phyloP scores from a whole-genome alignment of 2,888 invertebrate species.

The Yponomeuta malinellus region DNA sequence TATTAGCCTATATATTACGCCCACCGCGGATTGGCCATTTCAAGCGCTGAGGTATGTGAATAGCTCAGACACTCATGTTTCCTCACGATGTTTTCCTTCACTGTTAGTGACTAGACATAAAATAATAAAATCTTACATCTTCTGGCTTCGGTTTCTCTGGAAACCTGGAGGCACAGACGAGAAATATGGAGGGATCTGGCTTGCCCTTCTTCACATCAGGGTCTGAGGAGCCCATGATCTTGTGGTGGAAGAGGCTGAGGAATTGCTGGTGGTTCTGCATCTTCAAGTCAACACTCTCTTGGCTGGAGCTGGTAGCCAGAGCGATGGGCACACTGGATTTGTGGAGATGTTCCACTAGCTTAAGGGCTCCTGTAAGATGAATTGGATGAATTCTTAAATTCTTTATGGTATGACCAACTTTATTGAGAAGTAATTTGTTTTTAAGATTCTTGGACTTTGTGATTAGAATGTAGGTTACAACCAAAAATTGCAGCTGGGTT shows the following conservation, averaged over 20 bases:
- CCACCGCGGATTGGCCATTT: too few species aligned
- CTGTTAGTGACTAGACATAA: neutral
- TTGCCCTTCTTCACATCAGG: conserved; percentile 90
- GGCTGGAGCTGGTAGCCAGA: conserved; percentile 89
- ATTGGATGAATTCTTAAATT: too few species aligned
- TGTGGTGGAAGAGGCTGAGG: conserved; percentile 81
- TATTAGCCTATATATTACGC: too few species aligned
- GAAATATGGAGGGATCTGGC: conserved; percentile 91
- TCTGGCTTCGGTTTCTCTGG: conserved; percentile 78
- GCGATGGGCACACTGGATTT: conserved; percentile 85
- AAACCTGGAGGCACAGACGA: conserved; percentile 85
- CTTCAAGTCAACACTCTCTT: conserved; percentile 82
- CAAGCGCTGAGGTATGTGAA: too few species aligned
- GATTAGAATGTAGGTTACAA: too few species aligned
- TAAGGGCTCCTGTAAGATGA: conserved; percentile 79
- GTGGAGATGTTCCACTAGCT: conserved; percentile 84
- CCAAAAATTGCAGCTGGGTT: too few species aligned
- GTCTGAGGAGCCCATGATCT: conserved; percentile 87
- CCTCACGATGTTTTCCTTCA: too few species aligned
- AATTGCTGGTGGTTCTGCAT: conserved; percentile 79
- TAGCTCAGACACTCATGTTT: too few species aligned
- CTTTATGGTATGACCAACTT: too few species aligned
- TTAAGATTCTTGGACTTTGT: too few species aligned
- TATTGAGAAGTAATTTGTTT: too few species aligned
- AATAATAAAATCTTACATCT: conserved; percentile 49